phyloP scores from a whole-genome alignment of 2,797 vertebrate genomes.

The Trachurus trachurus region DNA sequence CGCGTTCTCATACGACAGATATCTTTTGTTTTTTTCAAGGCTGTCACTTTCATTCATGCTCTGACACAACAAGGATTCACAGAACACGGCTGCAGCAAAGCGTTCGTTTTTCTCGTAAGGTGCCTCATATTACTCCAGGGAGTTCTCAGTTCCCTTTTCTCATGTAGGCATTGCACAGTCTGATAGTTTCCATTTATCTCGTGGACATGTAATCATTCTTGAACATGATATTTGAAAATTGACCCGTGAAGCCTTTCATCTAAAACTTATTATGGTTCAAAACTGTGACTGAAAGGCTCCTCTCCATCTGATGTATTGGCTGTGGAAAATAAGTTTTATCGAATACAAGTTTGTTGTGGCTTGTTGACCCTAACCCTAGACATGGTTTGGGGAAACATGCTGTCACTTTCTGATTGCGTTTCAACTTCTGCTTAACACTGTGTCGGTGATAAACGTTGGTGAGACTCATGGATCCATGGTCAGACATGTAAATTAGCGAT shows the following conservation, averaged over 20 bases:
- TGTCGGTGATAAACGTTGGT: too few species aligned
- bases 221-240: constrained; percentile 21
- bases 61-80: constrained; percentile 29
- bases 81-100: constrained; percentile 21
- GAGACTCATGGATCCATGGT: too few species aligned
- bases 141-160: constrained; percentile 53
- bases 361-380: too few species aligned
- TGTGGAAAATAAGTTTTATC: neutral
- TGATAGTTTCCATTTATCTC: constrained; percentile 54
- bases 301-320: neutral
- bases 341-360: neutral
- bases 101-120: constrained; percentile 33
- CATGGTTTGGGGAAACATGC: too few species aligned
- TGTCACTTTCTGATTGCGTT: too few species aligned
- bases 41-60: constrained; percentile 26
- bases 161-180: constrained; percentile 50
- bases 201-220: constrained; percentile 23
- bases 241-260: constrained; percentile 11
- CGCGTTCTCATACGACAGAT: neutral
- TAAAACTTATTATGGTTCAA: too few species aligned
- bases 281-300: neutral
- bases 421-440: too few species aligned
- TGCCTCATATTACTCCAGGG: constrained; percentile 49
- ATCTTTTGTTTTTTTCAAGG: neutral
- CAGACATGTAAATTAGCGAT: too few species aligned